phyloP scores from a whole-genome alignment of 2,113 vertebrate genomes.

The Pelecanus crispus region DNA sequence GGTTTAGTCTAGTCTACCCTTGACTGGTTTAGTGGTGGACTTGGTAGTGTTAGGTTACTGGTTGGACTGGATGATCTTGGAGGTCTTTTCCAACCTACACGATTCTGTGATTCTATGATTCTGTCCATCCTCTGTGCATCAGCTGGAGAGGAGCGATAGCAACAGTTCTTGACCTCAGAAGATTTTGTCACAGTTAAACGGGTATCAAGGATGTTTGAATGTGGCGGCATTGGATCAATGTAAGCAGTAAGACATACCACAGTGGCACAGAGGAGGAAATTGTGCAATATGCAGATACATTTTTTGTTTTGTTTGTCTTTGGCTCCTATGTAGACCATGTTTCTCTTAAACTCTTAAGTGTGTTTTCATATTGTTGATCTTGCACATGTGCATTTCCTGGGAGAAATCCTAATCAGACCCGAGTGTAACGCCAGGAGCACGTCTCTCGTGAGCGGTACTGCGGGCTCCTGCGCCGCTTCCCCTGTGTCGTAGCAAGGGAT shows the following conservation, averaged over 20 bases:
- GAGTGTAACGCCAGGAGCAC: not conserved
- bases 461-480: fast-evolving
- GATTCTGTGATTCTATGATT: too few species aligned
- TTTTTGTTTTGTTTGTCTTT: not conserved
- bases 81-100: too few species aligned
- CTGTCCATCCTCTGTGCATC: not conserved
- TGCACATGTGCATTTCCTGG: not conserved
- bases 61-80: too few species aligned
- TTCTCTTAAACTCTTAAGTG: not conserved
- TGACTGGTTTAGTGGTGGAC: too few species aligned
- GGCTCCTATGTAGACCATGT: not conserved
- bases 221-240: not conserved
- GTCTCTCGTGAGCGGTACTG: not conserved
- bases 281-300: not conserved
- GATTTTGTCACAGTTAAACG: not conserved
- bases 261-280: not conserved
- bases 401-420: not conserved
- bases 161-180: not conserved
- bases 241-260: not conserved
- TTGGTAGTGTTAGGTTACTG: too few species aligned
- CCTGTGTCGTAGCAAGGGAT: fast-evolving
- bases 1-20: too few species aligned
- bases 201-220: not conserved
- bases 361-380: not conserved
- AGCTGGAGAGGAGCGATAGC: not conserved